A percentile compares a stretch with the other conserved stretches of the same genome.
Conservation (phyloP, 2,113 vertebrate species). For the Myotis lucifugus region DNA sequence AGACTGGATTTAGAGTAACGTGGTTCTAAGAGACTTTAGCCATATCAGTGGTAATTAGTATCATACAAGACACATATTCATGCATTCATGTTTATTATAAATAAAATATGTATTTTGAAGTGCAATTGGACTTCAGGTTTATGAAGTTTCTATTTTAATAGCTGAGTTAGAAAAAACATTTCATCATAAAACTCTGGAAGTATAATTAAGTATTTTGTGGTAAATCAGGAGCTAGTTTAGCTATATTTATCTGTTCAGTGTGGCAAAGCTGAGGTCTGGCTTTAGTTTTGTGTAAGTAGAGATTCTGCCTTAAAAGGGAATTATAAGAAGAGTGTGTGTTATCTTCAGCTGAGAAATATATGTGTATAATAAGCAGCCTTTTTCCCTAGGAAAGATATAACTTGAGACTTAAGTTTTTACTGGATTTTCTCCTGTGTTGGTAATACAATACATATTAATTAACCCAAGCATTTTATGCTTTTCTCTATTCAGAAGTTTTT, state of each 20-base stretch:
- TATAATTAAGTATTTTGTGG: conserved; percentile 2
- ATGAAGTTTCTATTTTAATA: conserved; percentile 12
- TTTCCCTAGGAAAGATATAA: neutral
- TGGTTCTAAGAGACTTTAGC: neutral
- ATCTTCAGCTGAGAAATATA: neutral
- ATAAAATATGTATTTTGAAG: neutral
- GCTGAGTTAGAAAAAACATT: neutral
- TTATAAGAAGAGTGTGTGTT: neutral
- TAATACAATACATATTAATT: neutral
- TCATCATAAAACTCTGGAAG: neutral
- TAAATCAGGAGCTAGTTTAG: conserved; percentile 32
- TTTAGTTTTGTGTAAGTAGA: conserved; percentile 18
- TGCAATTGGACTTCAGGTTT: neutral
- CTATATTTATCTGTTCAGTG: conserved; percentile 22
- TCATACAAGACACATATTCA: neutral
- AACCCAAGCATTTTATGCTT: neutral
- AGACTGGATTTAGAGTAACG: neutral
- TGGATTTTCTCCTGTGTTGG: neutral
- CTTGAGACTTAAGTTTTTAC: neutral
- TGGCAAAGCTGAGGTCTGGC: neutral
- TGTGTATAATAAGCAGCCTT: neutral
- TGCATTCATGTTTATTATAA: conserved; percentile 11
- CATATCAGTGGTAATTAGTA: neutral
- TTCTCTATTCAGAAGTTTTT: neutral
- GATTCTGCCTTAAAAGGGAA: conserved; percentile 36